These are phyloP conservation scores for Etheostoma spectabile DNA, from an alignment of 2,113 vertebrate genomes.

Conservation along the genomic window DNA sequence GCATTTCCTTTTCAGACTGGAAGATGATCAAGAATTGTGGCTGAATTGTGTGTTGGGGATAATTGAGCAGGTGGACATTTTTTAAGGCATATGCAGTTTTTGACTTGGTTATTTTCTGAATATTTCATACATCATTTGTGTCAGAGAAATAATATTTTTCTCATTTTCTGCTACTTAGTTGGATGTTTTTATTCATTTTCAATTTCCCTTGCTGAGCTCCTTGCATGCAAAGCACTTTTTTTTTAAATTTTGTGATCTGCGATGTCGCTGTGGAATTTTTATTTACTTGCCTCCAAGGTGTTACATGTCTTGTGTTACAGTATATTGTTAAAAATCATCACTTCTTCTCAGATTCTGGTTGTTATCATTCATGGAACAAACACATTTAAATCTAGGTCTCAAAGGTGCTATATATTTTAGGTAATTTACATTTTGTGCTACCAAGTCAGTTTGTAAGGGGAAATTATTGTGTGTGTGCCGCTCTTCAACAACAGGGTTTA, in stretches of 20 bases:
- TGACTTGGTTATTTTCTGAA: constrained; percentile 1
- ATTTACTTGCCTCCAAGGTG: neutral
- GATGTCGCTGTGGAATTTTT: constrained; percentile 21
- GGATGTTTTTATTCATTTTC: constrained; percentile 32
- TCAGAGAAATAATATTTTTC: neutral
- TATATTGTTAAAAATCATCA: constrained; percentile 4
- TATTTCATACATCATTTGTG: constrained; percentile 17
- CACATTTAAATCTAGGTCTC: neutral
- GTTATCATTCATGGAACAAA: neutral
- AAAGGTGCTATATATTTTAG: neutral
- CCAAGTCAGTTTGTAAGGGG: neutral
- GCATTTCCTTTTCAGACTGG: neutral
- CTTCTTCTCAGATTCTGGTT: neutral
- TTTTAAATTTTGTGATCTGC: constrained; percentile 11
- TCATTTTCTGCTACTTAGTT: constrained; percentile 3
- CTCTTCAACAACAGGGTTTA: neutral
- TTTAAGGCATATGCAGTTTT: neutral
- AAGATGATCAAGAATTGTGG: neutral
- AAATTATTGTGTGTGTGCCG: neutral
- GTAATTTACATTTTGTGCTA: neutral
- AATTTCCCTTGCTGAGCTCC: constrained; percentile 22
- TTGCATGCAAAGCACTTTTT: constrained; percentile 48
- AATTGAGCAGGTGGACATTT: neutral
- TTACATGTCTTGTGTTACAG: neutral
- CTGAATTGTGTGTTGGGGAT: neutral